Percentiles rank a stretch among this genome's conserved stretches.
These are phyloP conservation scores for Scotopteryx bipunctaria DNA, from an alignment of 2,888 invertebrate species.

Conservation along the genomic window DNA sequence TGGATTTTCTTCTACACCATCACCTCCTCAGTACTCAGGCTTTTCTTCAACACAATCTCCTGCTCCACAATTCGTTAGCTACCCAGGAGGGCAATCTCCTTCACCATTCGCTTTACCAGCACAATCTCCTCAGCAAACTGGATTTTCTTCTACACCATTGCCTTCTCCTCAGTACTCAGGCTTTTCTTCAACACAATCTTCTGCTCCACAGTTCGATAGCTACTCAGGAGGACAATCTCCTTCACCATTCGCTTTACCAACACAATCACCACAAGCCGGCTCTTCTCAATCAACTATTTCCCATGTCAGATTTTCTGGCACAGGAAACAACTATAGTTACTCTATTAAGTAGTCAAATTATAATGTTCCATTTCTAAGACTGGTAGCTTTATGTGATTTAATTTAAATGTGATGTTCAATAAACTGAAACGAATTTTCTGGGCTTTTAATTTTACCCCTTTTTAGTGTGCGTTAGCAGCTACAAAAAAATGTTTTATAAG, in stretches of 20 bases:
- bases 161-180: background rate
- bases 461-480: no score
- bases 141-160: constrained; percentile 4
- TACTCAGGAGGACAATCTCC: constrained; percentile 1
- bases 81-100: no score
- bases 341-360: constrained; percentile 27
- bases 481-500: background rate
- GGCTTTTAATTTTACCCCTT: constrained; percentile 3
- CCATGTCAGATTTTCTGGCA: constrained; percentile 83
- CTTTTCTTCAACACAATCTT: constrained; percentile 1
- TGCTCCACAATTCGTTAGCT: no score
- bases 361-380: constrained; percentile 23
- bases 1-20: no score
- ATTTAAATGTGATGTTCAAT: constrained; percentile 13
- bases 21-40: no score
- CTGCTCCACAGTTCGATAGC: constrained; percentile 10
- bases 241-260: no score
- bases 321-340: constrained; percentile 62
- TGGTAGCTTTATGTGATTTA: constrained; percentile 23
- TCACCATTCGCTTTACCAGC: no score
- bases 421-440: constrained; percentile 10
- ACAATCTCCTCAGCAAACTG: constrained; percentile 8
- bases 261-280: constrained; percentile 23
- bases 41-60: no score
- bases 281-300: constrained; percentile 65